Evolutionary conservation across 2,113 vertebrate species (phyloP).

Genomic region (Microtus ochrogaster): DNA sequence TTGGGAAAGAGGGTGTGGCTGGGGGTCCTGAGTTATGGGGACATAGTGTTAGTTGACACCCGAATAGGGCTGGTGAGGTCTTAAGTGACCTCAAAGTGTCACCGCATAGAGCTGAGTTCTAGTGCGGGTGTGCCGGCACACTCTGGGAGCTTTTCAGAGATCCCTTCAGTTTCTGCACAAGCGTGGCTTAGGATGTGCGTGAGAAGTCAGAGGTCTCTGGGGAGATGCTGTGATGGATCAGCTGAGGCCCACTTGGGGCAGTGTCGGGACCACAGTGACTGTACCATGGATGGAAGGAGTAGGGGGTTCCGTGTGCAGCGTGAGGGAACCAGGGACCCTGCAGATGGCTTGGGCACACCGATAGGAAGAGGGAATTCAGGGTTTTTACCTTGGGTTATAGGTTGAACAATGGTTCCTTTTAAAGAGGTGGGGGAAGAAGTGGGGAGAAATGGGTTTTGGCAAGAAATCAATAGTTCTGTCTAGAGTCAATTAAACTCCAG

Average conservation of each 20-base stretch:
- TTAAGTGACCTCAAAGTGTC: neutral
- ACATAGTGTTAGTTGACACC: neutral
- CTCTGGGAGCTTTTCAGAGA: neutral
- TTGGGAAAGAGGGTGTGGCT: neutral
- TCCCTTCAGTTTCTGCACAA: neutral
- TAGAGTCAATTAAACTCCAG: constrained; percentile 54
- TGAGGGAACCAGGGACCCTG: neutral
- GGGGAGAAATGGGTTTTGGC: neutral
- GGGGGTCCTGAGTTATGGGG: rapidly evolving
- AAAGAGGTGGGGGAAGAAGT: constrained; percentile 9
- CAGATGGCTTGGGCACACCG: neutral
- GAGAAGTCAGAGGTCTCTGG: neutral
- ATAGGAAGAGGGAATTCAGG: neutral
- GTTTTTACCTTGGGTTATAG: neutral
- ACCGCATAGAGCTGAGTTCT: neutral
- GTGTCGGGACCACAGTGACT: neutral
- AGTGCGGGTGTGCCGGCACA: neutral
- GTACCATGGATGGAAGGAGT: neutral
- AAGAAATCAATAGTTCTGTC: constrained; percentile 38
- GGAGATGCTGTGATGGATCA: neutral
- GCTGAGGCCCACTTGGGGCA: neutral
- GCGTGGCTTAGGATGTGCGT: no score
- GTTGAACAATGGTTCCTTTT: neutral
- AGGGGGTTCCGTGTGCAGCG: neutral
- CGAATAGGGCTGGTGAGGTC: neutral